Percentiles rank a stretch among this genome's conserved stretches.
Evolutionary conservation across 2,113 vertebrate species (phyloP).

Genomic region (Amphiprion percula): DNA sequence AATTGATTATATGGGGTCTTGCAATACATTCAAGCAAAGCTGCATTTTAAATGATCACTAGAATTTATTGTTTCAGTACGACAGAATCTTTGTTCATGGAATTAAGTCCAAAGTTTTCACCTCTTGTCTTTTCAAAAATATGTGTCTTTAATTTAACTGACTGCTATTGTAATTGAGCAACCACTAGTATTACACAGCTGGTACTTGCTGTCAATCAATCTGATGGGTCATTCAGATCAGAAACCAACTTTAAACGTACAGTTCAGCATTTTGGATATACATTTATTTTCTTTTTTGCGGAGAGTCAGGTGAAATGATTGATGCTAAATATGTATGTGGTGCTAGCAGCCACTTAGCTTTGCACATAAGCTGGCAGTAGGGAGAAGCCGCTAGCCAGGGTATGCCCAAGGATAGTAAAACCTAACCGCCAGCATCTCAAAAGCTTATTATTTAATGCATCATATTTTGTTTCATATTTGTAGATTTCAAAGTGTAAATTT

Average conservation of each 20-base stretch:
- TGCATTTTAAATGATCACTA: not conserved
- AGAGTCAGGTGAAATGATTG: not conserved
- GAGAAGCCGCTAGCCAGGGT: too few relatives aligned
- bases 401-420: too few relatives aligned
- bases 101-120: not conserved
- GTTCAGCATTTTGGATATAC: not conserved
- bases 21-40: constrained; percentile 2
- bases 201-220: not conserved
- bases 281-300: not conserved
- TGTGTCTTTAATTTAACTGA: not conserved
- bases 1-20: not conserved
- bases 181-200: not conserved
- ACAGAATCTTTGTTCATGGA: not conserved
- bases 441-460: not conserved
- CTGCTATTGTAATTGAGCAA: not conserved
- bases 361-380: too few relatives aligned
- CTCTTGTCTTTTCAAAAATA: too few relatives aligned
- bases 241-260: not conserved
- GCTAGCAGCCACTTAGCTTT: not conserved
- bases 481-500: not conserved
- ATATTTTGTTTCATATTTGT: not conserved
- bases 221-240: not conserved
- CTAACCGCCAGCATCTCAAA: not conserved
- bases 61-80: not conserved
- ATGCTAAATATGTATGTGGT: not conserved